Evolutionary conservation across 2,113 vertebrate genomes (phyloP), one percentile per base, ranked within the genome.

Genomic region (Cathartes aura): DNA sequence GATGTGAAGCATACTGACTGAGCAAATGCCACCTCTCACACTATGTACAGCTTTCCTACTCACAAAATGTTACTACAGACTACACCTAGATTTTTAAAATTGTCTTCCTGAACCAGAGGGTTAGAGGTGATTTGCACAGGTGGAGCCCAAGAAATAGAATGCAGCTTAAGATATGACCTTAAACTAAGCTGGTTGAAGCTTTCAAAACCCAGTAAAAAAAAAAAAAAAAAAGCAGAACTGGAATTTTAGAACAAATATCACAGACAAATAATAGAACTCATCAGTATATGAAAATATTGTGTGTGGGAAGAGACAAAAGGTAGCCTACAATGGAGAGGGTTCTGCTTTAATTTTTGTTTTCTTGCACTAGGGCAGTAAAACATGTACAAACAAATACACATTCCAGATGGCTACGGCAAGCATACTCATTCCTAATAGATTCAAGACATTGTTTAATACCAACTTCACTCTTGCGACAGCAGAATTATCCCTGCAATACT

Each of bases 341-440:
- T 95, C 40, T 79, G 64, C 34, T 92, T 89, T 82, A 84, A 75
- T 93, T 95, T 89, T 87, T 94, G 76, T 81, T 95, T 96, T 89
- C 60, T 75, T 91, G 40, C 34, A 83, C 29, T 30, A 59, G 68
- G 75, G 53, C 86, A 96, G 43, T 53, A 76, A 96, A 96, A 97
- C 70, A 93, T 68, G 22, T 63, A 86, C 79, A 95, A 97, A 96
- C 92, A 97, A 93, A 93, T 27, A 67, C 63, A 82, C 30, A 36
- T 95, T 96, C 93, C 93, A 97, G 91, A 94, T 91, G 86, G 92
- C 74, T 89, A 82, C 84, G 55, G 30, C 72, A 89, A 91, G 36
- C 76, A 85, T 40, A 45, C 27, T 84, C 52, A 70, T 56, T 95
- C 34, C 76, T 96, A 92, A 75, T 64, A 86, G 52, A 91, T 56